These are phyloP conservation scores for Pogoniulus pusillus DNA, from an alignment of 2,797 vertebrate genomes.

Conservation along the genomic window DNA sequence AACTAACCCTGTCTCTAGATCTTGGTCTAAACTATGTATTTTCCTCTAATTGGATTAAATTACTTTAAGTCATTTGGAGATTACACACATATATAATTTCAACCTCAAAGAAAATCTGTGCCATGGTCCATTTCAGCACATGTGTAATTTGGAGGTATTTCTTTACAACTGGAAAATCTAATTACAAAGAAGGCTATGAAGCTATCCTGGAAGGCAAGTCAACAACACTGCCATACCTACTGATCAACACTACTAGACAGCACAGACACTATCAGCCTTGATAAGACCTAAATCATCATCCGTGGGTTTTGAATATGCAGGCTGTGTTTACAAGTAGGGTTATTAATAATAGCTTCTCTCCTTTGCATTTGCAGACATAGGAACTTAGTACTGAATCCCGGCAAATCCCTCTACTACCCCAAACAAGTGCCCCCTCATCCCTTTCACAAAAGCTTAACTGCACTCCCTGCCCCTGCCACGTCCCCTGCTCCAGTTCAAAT, in stretches of 20 bases:
- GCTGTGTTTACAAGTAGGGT: background rate
- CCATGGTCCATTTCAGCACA: background rate
- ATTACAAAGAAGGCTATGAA: background rate
- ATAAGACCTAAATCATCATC: background rate
- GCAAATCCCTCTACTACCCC: background rate
- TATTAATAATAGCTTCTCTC: background rate
- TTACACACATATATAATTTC: background rate
- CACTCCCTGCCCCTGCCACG: too few relatives aligned
- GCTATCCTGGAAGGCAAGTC: background rate
- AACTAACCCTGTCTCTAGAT: background rate
- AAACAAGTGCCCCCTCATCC: background rate
- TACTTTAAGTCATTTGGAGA: background rate
- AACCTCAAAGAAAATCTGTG: background rate
- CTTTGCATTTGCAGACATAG: background rate
- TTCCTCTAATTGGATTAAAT: background rate
- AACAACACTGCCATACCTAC: background rate
- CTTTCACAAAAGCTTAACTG: background rate
- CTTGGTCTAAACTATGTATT: background rate
- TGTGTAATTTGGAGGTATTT: background rate
- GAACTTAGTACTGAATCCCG: background rate
- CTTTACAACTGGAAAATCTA: constrained; percentile 13
- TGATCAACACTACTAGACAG: background rate
- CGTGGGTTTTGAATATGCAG: background rate
- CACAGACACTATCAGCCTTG: background rate
- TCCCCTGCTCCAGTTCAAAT: background rate